A percentile compares a stretch with the other conserved stretches of the same genome.
phyloP scores from a whole-genome alignment of 2,797 vertebrate species.

The Scarus forsteni region DNA sequence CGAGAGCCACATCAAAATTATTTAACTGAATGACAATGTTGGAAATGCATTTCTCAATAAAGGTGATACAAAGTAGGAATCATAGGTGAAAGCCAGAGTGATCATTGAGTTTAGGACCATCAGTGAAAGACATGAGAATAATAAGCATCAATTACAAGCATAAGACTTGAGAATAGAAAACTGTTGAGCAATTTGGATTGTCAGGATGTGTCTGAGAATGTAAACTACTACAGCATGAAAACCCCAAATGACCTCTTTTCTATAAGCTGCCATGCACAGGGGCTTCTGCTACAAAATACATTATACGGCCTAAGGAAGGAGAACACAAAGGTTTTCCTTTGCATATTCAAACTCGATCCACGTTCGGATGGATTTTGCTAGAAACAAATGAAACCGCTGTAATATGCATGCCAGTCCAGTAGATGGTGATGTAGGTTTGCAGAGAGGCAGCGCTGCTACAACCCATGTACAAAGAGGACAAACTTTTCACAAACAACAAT shows the following conservation, averaged over 20 bases:
- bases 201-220: neutral
- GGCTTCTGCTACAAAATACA: no score
- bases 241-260: neutral
- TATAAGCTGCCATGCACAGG: neutral
- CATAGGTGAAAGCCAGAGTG: neutral
- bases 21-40: neutral
- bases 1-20: neutral
- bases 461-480: no score
- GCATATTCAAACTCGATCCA: no score
- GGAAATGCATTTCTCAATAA: neutral
- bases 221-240: neutral
- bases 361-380: no score
- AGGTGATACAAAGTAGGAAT: neutral
- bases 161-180: neutral
- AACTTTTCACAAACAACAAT: no score
- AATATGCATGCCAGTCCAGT: no score
- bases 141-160: neutral
- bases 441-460: no score
- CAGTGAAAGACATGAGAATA: neutral
- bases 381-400: no score
- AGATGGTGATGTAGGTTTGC: no score
- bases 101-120: neutral
- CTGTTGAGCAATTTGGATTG: neutral
- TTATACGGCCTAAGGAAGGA: no score
- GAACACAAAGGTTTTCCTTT: no score